Evolutionary conservation across 2,888 invertebrate species (phyloP).

Genomic region (Tiphia femorata): DNA sequence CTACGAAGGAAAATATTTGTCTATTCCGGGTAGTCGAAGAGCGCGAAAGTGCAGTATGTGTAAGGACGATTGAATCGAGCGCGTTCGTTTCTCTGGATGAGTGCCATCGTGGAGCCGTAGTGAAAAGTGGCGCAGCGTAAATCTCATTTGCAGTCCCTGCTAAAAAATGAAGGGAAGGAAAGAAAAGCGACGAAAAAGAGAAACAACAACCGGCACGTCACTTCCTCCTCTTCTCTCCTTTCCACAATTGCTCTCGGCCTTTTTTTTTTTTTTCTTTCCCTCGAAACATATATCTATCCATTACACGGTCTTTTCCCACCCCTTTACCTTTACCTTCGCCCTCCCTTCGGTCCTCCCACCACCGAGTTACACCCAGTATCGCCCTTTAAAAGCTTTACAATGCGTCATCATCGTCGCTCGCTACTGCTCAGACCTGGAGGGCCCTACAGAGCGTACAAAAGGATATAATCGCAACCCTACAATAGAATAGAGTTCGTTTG

Average conservation of each 20-base stretch:
- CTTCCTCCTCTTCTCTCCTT: neutral
- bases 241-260: neutral
- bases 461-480: conserved; percentile 68
- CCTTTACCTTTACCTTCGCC: no score
- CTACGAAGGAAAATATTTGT: no score
- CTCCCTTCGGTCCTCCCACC: no score
- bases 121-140: conserved; percentile 16
- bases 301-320: conserved; percentile 55
- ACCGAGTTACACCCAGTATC: conserved; percentile 46
- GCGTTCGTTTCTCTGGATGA: neutral
- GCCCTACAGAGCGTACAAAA: conserved; percentile 66
- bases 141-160: conserved; percentile 25
- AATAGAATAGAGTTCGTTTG: conserved; percentile 69
- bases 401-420: conserved; percentile 67
- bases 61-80: neutral
- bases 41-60: neutral
- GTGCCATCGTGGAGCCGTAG: no score
- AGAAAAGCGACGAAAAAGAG: no score
- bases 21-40: no score
- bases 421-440: conserved; percentile 56
- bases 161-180: no score
- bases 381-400: conserved; percentile 67
- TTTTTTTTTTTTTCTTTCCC: conserved; percentile 5
- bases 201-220: no score
- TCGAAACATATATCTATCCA: conserved; percentile 59